Percentiles rank a stretch among this genome's conserved stretches.
These are phyloP conservation scores for Lerista edwardsae DNA, from an alignment of 2,797 vertebrate genomes.

Conservation along the genomic window DNA sequence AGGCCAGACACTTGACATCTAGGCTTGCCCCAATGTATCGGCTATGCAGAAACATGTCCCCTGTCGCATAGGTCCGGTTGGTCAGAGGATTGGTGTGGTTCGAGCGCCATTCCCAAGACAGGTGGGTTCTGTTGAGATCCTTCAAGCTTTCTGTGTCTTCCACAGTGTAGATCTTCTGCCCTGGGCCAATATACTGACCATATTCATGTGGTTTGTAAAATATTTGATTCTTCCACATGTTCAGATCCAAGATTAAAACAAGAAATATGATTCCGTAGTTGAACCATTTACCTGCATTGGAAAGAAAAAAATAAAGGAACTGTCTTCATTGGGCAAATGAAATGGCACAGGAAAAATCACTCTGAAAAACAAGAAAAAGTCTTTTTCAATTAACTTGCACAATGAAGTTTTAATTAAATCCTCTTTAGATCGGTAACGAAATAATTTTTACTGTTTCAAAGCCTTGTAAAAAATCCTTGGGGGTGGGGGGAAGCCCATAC, in stretches of 20 bases:
- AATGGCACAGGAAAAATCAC: constrained; percentile 12
- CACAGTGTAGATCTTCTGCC: constrained; percentile 95
- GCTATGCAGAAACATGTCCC: constrained; percentile 95
- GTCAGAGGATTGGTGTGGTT: constrained; percentile 86
- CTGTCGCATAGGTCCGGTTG: constrained; percentile 86
- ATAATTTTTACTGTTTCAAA: constrained; percentile 55
- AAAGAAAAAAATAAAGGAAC: constrained; percentile 62
- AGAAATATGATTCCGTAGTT: constrained; percentile 99
- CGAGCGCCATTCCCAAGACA: constrained; percentile 93
- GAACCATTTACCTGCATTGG: constrained; percentile 94
- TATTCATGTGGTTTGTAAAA: constrained; percentile 98
- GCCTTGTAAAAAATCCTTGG: constrained; percentile 60
- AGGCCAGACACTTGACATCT: constrained; percentile 93
- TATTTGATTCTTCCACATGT: constrained; percentile 99
- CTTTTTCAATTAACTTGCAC: constrained; percentile 50
- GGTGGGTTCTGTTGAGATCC: constrained; percentile 91
- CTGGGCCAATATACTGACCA: constrained; percentile 94
- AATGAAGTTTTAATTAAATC: constrained; percentile 57
- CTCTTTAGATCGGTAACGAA: constrained; percentile 45
- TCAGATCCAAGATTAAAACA: constrained; percentile 96
- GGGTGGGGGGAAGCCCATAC: constrained; percentile 36
- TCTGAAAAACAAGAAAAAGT: neutral
- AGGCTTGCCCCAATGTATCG: constrained; percentile 90
- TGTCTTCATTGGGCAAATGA: constrained; percentile 33
- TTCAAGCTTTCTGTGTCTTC: constrained; percentile 90